Percentiles rank a stretch among this genome's conserved stretches.
phyloP scores from a whole-genome alignment of 2,113 vertebrate genomes.

The Naja naja region DNA sequence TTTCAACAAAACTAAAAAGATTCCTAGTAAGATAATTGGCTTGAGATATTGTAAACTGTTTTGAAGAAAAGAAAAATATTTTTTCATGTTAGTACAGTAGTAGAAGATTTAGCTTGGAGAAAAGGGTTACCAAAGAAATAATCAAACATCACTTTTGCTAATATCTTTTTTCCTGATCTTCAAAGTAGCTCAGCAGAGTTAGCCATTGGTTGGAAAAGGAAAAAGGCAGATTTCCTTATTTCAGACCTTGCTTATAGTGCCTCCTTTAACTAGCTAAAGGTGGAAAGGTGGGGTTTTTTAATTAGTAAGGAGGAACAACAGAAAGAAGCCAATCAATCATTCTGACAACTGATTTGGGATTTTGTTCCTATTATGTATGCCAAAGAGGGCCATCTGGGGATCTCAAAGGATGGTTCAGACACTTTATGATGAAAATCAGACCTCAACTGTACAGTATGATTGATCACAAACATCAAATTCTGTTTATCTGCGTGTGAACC shows the following conservation, averaged over 20 bases:
- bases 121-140: background rate
- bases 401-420: background rate
- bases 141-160: background rate
- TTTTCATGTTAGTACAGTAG: background rate
- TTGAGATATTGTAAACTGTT: background rate
- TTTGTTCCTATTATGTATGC: background rate
- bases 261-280: background rate
- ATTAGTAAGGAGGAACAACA: background rate
- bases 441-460: background rate
- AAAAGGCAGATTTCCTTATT: background rate
- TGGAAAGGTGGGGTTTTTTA: too few relatives aligned
- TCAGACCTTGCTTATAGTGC: background rate
- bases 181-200: background rate
- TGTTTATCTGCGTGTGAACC: background rate
- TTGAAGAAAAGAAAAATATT: background rate
- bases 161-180: background rate
- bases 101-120: background rate
- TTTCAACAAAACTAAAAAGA: background rate
- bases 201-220: background rate
- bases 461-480: background rate
- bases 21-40: background rate
- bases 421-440: background rate
- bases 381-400: background rate
- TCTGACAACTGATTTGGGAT: background rate
- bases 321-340: background rate